Conservation (phyloP, 2,113 vertebrate genomes). For the Eudorcas thomsonii region DNA sequence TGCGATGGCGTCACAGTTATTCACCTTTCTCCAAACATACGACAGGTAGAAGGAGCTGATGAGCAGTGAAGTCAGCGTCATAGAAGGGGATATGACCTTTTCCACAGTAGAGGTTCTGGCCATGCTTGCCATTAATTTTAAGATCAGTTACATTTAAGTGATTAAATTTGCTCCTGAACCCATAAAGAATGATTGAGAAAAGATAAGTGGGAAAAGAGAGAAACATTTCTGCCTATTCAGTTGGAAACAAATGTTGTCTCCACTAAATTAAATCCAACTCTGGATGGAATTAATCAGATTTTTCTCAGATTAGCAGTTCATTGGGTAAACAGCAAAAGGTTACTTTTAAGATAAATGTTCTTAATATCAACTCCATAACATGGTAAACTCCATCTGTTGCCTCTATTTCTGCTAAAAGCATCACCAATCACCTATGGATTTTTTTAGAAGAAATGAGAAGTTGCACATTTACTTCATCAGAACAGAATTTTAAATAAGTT, state of each 20-base stretch:
- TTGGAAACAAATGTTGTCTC: constrained; percentile 14
- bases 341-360: constrained; percentile 60
- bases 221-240: not conserved
- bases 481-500: constrained; percentile 16
- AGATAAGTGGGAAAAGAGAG: not conserved
- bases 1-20: not conserved
- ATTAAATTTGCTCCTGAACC: not conserved
- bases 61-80: not conserved
- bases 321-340: constrained; percentile 47
- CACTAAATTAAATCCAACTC: constrained; percentile 28
- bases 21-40: not conserved
- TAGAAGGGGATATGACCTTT: not conserved
- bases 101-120: not conserved
- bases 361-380: constrained; percentile 59
- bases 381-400: constrained; percentile 19
- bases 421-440: constrained; percentile 23
- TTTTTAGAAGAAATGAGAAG: constrained; percentile 36
- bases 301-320: constrained; percentile 48
- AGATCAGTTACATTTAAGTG: constrained; percentile 6
- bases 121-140: constrained; percentile 15
- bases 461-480: not conserved
- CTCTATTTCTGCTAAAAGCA: not conserved
- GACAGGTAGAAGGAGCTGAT: not conserved
- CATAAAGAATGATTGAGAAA: constrained; percentile 1
- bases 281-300: constrained; percentile 54